phyloP scores from a whole-genome alignment of 1,140 invertebrate genomes.

The Thalassaphorura encarpata region DNA sequence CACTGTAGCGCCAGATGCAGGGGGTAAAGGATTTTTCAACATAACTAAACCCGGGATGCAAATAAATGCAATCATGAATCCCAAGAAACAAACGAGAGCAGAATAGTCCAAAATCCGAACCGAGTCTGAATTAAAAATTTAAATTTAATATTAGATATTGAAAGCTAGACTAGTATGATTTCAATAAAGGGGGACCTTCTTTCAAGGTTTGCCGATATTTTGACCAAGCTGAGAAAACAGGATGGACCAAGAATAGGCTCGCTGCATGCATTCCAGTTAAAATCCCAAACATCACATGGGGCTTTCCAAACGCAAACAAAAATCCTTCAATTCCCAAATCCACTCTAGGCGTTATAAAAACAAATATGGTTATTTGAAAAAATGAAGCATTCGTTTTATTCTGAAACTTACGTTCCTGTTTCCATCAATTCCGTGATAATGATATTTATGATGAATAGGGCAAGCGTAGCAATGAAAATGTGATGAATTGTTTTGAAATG shows the following conservation, averaged over 20 bases:
- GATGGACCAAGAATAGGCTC: conserved; percentile 36
- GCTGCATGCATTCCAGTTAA: conserved; percentile 14
- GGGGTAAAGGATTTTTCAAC: conserved; percentile 46
- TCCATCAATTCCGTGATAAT: conserved; percentile 59
- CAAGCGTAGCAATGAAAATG: conserved; percentile 67
- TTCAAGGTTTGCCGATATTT: conserved; percentile 6
- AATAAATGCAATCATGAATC: conserved; percentile 42
- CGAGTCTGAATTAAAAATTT: conserved; percentile 5
- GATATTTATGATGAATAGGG: conserved; percentile 62
- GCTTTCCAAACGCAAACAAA: conserved; percentile 18
- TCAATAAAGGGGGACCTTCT: conserved; percentile 6
- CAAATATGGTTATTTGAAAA: too few relatives aligned
- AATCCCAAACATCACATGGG: conserved; percentile 14
- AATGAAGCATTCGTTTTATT: background rate
- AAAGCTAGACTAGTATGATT: background rate
- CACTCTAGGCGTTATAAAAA: too few relatives aligned
- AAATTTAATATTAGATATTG: background rate
- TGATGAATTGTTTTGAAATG: conserved; percentile 75
- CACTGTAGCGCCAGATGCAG: conserved; percentile 47
- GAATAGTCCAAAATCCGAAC: conserved; percentile 41
- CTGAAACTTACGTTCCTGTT: conserved; percentile 55
- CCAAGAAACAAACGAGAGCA: conserved; percentile 38
- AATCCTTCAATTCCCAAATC: conserved; percentile 36
- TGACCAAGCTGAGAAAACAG: conserved; percentile 42
- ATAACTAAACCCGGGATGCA: conserved; percentile 44